phyloP scores from a whole-genome alignment of 2,113 vertebrate species.

The Oreochromis tanganicae region DNA sequence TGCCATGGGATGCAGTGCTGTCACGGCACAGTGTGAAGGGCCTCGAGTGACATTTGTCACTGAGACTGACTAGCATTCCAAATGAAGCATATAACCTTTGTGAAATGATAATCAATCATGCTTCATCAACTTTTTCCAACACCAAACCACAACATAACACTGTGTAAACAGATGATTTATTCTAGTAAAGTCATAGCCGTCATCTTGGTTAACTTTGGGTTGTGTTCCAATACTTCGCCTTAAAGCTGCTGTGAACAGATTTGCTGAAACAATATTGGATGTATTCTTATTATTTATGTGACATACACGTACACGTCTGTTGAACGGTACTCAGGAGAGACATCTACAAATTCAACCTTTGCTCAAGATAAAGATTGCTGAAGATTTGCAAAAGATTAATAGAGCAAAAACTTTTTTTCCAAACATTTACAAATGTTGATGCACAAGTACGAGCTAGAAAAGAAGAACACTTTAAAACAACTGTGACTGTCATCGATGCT shows the following conservation, averaged over 20 bases:
- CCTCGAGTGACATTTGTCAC: conserved; percentile 41
- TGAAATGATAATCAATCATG: conserved; percentile 44
- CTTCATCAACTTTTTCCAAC: neutral
- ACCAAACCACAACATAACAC: neutral
- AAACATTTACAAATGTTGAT: neutral
- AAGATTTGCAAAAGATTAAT: neutral
- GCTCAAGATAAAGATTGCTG: neutral
- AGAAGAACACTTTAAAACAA: neutral
- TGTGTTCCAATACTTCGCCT: neutral
- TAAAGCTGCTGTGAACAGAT: neutral
- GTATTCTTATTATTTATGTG: neutral
- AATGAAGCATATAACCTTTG: conserved; percentile 55
- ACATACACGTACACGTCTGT: neutral
- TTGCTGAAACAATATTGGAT: neutral
- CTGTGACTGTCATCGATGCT: neutral
- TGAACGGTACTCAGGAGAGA: neutral
- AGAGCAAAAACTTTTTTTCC: neutral
- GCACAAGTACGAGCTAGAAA: neutral
- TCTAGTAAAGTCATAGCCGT: neutral
- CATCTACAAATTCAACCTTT: neutral
- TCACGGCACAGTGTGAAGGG: conserved; percentile 20
- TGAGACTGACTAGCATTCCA: conserved; percentile 33
- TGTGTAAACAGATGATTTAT: neutral
- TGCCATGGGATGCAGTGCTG: conserved; percentile 28
- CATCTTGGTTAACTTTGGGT: neutral